Evolutionary conservation across 2,888 invertebrate genomes (phyloP).

Genomic region (Drosophila leonis): DNA sequence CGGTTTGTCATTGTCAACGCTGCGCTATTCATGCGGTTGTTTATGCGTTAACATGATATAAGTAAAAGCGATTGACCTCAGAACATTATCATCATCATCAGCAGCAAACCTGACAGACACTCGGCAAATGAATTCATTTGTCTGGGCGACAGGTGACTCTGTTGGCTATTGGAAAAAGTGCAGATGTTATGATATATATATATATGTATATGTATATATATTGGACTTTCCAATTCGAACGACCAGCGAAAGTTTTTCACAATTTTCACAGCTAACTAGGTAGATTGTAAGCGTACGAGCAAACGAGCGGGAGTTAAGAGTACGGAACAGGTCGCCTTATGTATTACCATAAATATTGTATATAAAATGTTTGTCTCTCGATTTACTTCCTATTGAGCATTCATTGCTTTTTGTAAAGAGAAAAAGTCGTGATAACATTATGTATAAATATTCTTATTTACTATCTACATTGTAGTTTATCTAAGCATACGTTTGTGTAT

Average conservation of each 20-base stretch:
- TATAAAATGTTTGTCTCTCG: not conserved
- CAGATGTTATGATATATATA: constrained; percentile 35
- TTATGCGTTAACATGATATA: constrained; percentile 48
- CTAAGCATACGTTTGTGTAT: not conserved
- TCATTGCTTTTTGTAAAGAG: not conserved
- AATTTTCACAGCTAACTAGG: constrained; percentile 55
- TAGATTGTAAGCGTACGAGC: constrained; percentile 21
- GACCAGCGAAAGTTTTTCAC: constrained; percentile 65
- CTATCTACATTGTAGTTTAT: not conserved
- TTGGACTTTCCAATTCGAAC: constrained; percentile 50
- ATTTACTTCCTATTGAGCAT: not conserved
- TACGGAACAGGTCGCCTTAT: constrained; percentile 10
- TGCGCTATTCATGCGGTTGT: constrained; percentile 30
- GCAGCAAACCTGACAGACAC: constrained; percentile 59
- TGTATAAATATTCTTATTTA: not conserved
- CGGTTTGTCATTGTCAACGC: constrained; percentile 71
- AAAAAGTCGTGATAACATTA: not conserved
- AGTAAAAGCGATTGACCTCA: constrained; percentile 51
- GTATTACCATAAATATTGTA: constrained; percentile 1
- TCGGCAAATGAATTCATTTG: constrained; percentile 64
- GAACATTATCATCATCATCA: constrained; percentile 22
- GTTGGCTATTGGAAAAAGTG: constrained; percentile 39
- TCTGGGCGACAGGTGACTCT: constrained; percentile 20
- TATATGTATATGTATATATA: not conserved
- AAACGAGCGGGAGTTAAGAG: constrained; percentile 24